Base-by-base conservation (phyloP, 2,113 vertebrate species). In the Oceanodroma tethys region DNA sequence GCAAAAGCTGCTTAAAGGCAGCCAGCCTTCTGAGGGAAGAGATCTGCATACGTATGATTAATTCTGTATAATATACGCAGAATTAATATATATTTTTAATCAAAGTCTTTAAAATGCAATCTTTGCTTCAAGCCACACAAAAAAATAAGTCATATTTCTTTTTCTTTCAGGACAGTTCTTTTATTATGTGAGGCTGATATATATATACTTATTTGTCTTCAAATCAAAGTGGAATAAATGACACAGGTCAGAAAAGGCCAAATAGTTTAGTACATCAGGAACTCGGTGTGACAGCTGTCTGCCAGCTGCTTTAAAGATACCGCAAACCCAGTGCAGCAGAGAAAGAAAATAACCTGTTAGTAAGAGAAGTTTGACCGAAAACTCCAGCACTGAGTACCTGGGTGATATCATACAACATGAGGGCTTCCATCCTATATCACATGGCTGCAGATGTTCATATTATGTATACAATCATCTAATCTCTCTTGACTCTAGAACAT, bases 1-100 rank as follows among this genome's bases (percentile, higher is more conserved):
- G 73, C 80, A 90, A 94, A 97, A 97, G 92, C 97, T 97, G 75
- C 90, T 89, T 87, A 94, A 96, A 96, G 96, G 85, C 26, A 90
- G 36, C 38, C 78, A 89, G 21, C 40, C 48, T 86, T 66, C 62
- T 72, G 74, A 95, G 68, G 62, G 48, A 94, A 90, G 70, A 93
- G 84, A 85, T 93, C 78, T 80, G 58, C 70, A 52, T 89, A 78
- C 2, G 0, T 91, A n/a, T 70, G 47, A 93, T 82, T 93, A 90
- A 72, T 90, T 88, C 78, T 30, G 40, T 60, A 53, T 90, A 93
- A 93, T 85, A 60, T 40, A 94, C 85, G 70, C 84, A 80, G 36
- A 93, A 95, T 89, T 81, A 68, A 68, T 85, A 60, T 81, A 62
- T 85, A 62, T 78, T 58, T 73, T 84, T 22, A 66, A 80, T 88